phyloP scores from a whole-genome alignment of 2,797 vertebrate genomes.

The Semaprochilodus insignis region DNA sequence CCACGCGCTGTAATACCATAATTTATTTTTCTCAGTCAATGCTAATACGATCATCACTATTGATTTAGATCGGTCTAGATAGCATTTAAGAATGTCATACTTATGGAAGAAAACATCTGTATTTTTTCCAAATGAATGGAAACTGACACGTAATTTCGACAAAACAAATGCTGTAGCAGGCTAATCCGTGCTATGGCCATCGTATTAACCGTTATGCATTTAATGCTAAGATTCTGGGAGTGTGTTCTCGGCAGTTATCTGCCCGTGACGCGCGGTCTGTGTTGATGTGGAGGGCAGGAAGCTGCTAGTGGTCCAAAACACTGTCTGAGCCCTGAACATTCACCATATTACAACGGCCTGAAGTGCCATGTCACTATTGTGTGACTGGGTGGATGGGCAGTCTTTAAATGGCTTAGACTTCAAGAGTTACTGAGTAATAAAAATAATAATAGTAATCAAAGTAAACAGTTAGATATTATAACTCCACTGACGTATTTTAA shows the following conservation, averaged over 20 bases:
- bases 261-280: neutral
- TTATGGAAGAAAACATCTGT: slow-evolving; percentile 1
- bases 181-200: neutral
- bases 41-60: too few species aligned
- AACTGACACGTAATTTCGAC: neutral
- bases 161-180: neutral
- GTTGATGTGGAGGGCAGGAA: slow-evolving; percentile 1
- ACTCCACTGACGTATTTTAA: too few species aligned
- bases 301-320: neutral
- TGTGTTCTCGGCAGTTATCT: neutral
- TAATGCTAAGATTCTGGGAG: neutral
- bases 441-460: neutral
- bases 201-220: neutral
- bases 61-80: too few species aligned
- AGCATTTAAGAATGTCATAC: slow-evolving; percentile 44
- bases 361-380: neutral
- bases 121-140: neutral
- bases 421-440: too few species aligned
- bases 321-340: neutral
- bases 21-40: too few species aligned
- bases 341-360: neutral
- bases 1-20: too few species aligned
- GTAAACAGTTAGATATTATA: neutral
- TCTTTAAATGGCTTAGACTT: neutral
- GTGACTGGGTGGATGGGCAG: neutral